Evolutionary conservation across 1,140 invertebrate species (phyloP).

Genomic region (Medauroidea extradentata): DNA sequence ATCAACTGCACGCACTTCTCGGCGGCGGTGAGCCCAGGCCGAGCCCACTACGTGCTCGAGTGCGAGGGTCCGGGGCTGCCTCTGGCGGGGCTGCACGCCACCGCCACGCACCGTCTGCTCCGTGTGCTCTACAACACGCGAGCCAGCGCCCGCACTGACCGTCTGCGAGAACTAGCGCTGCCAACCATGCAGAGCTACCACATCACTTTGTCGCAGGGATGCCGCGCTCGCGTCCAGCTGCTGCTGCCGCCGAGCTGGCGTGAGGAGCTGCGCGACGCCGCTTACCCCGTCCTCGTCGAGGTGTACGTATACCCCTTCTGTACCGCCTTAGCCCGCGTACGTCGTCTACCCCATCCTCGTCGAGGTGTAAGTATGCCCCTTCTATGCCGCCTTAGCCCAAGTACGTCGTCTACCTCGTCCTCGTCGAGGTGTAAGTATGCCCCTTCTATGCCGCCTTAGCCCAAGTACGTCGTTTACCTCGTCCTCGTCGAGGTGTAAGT

Average conservation of each 20-base stretch:
- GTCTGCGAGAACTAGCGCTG: constrained; percentile 63
- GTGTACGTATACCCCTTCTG: constrained; percentile 52
- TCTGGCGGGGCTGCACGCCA: constrained; percentile 68
- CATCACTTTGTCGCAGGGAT: constrained; percentile 71
- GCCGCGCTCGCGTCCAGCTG: constrained; percentile 68
- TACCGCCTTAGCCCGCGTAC: constrained; percentile 57
- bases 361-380: constrained; percentile 58
- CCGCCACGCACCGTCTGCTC: constrained; percentile 33
- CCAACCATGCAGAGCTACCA: constrained; percentile 70
- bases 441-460: too few relatives aligned
- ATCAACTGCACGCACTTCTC: constrained; percentile 76
- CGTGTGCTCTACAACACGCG: constrained; percentile 69
- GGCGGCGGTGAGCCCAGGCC: constrained; percentile 52
- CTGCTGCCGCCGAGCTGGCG: constrained; percentile 78
- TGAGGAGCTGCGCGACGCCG: constrained; percentile 74
- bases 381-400: too few relatives aligned
- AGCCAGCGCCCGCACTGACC: constrained; percentile 53
- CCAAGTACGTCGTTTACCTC: constrained; percentile 56
- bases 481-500: constrained; percentile 76
- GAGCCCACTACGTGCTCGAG: constrained; percentile 62
- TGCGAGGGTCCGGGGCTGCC: constrained; percentile 76
- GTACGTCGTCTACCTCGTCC: too few relatives aligned
- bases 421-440: too few relatives aligned
- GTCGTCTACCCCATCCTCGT: constrained; percentile 80
- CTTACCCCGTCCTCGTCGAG: constrained; percentile 78